phyloP scores from a whole-genome alignment of 2,888 invertebrate genomes.

The Bembecia ichneumoniformis region DNA sequence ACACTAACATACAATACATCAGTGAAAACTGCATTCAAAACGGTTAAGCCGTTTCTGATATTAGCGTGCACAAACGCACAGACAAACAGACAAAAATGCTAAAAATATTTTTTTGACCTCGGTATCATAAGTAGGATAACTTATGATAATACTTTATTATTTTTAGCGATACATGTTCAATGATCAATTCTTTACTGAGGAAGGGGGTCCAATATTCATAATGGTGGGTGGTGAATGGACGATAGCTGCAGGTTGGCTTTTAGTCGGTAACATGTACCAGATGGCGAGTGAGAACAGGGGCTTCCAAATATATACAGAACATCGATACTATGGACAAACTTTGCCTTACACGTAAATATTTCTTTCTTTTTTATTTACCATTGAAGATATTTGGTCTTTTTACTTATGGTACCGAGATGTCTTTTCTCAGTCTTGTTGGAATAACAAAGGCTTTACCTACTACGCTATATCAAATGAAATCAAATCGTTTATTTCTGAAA shows the following conservation, averaged over 20 bases:
- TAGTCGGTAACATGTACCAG: slow-evolving; percentile 76
- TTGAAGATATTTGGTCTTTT: neutral
- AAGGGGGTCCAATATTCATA: slow-evolving; percentile 75
- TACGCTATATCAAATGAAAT: too few relatives aligned
- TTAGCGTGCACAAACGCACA: too few relatives aligned
- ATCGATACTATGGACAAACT: slow-evolving; percentile 86
- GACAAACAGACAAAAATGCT: too few relatives aligned
- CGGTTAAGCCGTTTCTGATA: too few relatives aligned
- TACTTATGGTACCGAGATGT: too few relatives aligned
- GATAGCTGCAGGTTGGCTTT: slow-evolving; percentile 73
- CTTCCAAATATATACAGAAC: slow-evolving; percentile 82
- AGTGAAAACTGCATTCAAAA: too few relatives aligned
- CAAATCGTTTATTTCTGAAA: too few relatives aligned
- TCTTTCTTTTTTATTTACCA: neutral
- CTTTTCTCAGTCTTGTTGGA: too few relatives aligned
- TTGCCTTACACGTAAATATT: slow-evolving; percentile 76
- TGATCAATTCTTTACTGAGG: slow-evolving; percentile 63
- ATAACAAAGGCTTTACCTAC: too few relatives aligned
- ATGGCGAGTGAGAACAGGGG: slow-evolving; percentile 78
- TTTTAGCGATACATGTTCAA: slow-evolving; percentile 71
- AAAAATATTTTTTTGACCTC: too few relatives aligned
- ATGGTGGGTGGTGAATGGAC: slow-evolving; percentile 84
- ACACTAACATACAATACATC: too few relatives aligned
- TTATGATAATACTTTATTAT: neutral
- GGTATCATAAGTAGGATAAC: too few relatives aligned